Conservation (phyloP, 64 coral and sea anemone genomes). For the Catalaphyllia jardinei region DNA sequence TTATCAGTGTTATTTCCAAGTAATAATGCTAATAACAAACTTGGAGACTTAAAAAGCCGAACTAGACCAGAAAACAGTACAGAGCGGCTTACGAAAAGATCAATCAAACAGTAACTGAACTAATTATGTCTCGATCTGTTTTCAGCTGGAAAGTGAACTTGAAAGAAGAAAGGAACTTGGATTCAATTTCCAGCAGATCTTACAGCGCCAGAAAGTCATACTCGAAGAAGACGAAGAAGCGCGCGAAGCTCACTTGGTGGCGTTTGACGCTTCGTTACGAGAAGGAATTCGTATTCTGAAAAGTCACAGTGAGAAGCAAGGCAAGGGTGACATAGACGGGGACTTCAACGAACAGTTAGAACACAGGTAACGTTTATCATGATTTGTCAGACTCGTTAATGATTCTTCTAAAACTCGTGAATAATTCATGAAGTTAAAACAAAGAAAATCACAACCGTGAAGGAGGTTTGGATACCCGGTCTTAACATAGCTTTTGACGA, state of each 20-base stretch:
- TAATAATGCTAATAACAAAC: no score
- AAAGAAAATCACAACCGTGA: no score
- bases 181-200: conserved; percentile 93
- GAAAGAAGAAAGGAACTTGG: conserved; percentile 94
- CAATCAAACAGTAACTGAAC: background rate
- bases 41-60: no score
- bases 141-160: conserved; percentile 88
- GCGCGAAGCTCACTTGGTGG: conserved; percentile 87
- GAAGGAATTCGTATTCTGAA: conserved; percentile 90
- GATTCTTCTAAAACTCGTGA: no score
- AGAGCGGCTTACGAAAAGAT: background rate
- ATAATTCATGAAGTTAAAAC: no score
- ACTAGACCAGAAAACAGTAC: no score
- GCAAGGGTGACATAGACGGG: conserved; percentile 54
- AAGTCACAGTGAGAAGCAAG: conserved; percentile 62
- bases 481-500: no score
- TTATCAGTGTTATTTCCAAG: no score
- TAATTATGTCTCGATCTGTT: background rate
- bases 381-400: no score
- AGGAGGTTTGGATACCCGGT: no score
- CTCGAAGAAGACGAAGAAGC: conserved; percentile 92
- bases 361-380: conserved; percentile 67
- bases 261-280: conserved; percentile 80
- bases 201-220: conserved; percentile 73
- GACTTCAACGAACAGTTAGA: conserved; percentile 87